Evolutionary conservation across 35 echinoderm and acorn worm species (phyloP), one percentile per base, ranked within the genome.

Genomic region (Stichopus chloronotus): DNA sequence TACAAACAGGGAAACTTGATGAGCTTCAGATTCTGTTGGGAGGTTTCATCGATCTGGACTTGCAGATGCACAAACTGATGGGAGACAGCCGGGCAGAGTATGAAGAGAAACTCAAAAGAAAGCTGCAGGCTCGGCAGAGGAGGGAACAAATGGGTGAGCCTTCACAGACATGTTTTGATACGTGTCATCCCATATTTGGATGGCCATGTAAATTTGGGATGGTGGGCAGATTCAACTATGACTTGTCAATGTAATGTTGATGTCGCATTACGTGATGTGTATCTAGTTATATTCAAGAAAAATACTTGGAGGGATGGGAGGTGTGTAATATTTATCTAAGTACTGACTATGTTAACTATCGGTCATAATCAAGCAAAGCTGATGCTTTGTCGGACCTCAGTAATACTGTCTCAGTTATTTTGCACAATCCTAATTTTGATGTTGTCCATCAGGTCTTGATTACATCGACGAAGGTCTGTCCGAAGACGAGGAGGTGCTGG

Each of bases 31-130:
- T 43, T 9, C 84, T 96, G 58, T 89, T 99, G 19, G 93, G 94
- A 55, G 94, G 92, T 5, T 55, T 86, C 55, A 24, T 94, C 13
- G 93, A 94, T 19, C 90, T 93, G 24, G 95, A 99, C 21, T 56
- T 87, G 14, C 83, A 93, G 24, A 81, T 99, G 8, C 92, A 95
- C 56, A 95, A 87, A 72, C 68, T 99, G 92, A 99, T 99, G 97
- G 97, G 97, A 55, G 92, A 93, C 23, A 94, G 92, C 24, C 81
- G 92, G 84, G 74, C 87, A 24, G 86, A 96, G 57, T 96, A 99
- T 88, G 92, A 99, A 89, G 93, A 96, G 57, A 99, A 99, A 92
- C 93, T 94, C n/a, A 94, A 61, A 52, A 94, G 78, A 65, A 91
- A 82, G 76, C 84, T 93, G 14, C 93, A 96, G 87, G 81, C 72